These are phyloP conservation scores for Plagodis dolabraria DNA, from an alignment of 2,888 invertebrate species.

Conservation along the genomic window DNA sequence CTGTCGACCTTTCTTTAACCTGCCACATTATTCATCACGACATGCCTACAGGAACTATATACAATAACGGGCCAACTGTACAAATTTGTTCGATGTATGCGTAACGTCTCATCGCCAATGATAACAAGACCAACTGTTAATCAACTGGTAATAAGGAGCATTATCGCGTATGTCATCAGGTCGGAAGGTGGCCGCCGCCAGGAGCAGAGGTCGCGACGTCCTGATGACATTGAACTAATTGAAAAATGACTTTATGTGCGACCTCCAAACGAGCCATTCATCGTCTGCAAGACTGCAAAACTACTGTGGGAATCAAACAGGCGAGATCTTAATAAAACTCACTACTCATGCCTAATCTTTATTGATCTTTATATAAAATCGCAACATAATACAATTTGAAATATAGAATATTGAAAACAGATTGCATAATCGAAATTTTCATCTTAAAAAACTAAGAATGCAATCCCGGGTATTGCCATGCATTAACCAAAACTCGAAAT, in stretches of 20 bases:
- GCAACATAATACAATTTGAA: conserved; percentile 45
- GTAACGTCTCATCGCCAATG: conserved; percentile 32
- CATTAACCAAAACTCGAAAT: conserved; percentile 79
- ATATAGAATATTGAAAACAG: conserved; percentile 55
- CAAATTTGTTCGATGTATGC: conserved; percentile 60
- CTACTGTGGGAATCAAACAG: conserved; percentile 57
- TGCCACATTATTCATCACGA: conserved; percentile 25
- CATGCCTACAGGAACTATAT: conserved; percentile 43
- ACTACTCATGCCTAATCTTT: conserved; percentile 66
- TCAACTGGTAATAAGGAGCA: conserved; percentile 47
- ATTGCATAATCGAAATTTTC: conserved; percentile 84
- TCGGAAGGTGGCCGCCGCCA: conserved; percentile 36
- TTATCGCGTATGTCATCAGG: conserved; percentile 41
- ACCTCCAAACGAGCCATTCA: conserved; percentile 68
- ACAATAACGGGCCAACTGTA: conserved; percentile 55
- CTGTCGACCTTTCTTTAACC: conserved; percentile 35
- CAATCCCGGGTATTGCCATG: conserved; percentile 82
- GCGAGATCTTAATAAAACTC: conserved; percentile 50
- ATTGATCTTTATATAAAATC: conserved; percentile 67
- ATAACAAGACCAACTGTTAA: conserved; percentile 50
- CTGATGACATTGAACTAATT: conserved; percentile 80
- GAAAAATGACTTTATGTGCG: conserved; percentile 76
- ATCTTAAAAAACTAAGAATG: conserved; percentile 75
- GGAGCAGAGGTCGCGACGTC: conserved; percentile 67
- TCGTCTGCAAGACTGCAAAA: conserved; percentile 52